Evolutionary conservation across 2,113 vertebrate species (phyloP), one percentile per base, ranked within the genome.

Genomic region (Platanista minor): DNA sequence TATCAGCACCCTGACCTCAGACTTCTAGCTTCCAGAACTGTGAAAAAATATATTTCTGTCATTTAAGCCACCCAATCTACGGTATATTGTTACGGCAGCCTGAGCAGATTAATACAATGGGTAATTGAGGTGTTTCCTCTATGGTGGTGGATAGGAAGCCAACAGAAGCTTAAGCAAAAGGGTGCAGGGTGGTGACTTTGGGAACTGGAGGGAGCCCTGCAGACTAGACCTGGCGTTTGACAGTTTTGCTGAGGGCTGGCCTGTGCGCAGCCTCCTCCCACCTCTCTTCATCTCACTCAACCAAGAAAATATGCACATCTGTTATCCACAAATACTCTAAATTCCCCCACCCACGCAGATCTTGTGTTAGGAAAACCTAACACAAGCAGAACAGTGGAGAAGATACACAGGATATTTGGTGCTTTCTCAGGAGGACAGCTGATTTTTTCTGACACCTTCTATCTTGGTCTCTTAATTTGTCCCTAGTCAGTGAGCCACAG

Each of bases 271-370:
- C 82, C 62, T 91, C 90, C 78, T 94, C 91, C 92, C 69, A 86
- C 84, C 93, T 95, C 93, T 94, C 94, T 83, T 72, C 78, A 81
- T 95, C 92, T 97, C 95, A 93, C 89, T 93, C 95, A 75, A 97
- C 78, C 94, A 95, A 95, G 96, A 98, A 97, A 97, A 97, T 91
- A 98, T 90, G 95, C 95, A 96, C 96, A 96, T 96, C 96, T 98
- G 96, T 78, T 94, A 89, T 66, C 95, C 96, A 97, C 96, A 98
- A 97, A 97, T 97, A 95, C 80, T 90, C 95, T 95, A 95, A 97
- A 90, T 91, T 98, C 83, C 93, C 92, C 95, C 67, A 0, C 97
- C 97, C 74, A 97, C 84, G 31, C 96, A 97, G 83, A 97, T 95
- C 71, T n/a, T n/a, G n/a, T n/a, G n/a, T n/a, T n/a, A n/a, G 97